Percentiles rank a stretch among this genome's conserved stretches.
These are phyloP conservation scores for Hyla sarda DNA, from an alignment of 2,113 vertebrate genomes.

Conservation along the genomic window DNA sequence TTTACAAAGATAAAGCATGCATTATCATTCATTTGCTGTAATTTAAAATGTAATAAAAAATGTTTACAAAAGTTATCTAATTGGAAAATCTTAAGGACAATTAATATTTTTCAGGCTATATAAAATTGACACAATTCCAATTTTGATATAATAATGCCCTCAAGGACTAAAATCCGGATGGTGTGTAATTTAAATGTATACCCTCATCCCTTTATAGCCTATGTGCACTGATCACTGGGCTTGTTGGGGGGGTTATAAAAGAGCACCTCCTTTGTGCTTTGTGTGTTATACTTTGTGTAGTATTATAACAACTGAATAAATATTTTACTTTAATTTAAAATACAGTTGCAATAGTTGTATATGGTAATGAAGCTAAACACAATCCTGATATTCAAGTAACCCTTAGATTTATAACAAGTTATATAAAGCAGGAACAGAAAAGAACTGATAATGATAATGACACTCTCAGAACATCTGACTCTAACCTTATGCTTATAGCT, in stretches of 20 bases:
- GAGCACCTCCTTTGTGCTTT: neutral
- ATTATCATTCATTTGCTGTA: no score
- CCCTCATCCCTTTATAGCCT: neutral
- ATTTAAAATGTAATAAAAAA: neutral
- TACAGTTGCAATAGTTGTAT: no score
- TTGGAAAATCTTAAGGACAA: neutral
- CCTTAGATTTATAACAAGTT: no score
- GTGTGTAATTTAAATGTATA: neutral
- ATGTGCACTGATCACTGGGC: neutral
- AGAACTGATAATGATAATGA: no score
- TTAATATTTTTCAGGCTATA: neutral
- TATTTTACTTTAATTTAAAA: neutral
- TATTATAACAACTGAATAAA: neutral
- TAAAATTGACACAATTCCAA: neutral
- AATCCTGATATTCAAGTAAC: no score
- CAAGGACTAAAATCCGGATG: neutral
- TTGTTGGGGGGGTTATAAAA: neutral
- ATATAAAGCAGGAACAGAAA: no score
- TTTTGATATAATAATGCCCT: neutral
- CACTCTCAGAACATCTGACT: no score
- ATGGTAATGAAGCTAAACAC: no score
- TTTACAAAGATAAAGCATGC: constrained; percentile 64
- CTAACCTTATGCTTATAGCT: no score
- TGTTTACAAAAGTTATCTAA: neutral
- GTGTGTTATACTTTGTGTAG: neutral